These are phyloP conservation scores for Agapostemon virescens DNA, from an alignment of 2,888 invertebrate genomes.

Conservation along the genomic window DNA sequence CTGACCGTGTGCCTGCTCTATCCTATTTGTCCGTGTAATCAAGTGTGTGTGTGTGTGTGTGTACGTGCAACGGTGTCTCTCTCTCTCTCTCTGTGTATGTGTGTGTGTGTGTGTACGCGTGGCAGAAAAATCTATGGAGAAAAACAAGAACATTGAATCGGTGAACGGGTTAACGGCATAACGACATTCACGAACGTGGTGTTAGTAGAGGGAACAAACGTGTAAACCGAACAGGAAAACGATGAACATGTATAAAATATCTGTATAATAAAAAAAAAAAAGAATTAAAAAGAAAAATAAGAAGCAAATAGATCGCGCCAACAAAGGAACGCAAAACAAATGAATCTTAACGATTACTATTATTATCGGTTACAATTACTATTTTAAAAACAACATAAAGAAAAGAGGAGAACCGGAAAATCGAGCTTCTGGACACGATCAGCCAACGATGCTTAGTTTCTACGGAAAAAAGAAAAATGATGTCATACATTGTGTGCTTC, in stretches of 20 bases:
- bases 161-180: conserved; percentile 47
- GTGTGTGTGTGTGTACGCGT: neutral
- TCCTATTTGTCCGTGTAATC: neutral
- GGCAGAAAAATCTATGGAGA: neutral
- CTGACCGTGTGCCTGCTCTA: conserved; percentile 2
- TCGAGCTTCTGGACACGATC: conserved; percentile 22
- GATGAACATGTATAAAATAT: conserved; percentile 54
- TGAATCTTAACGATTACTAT: conserved; percentile 39
- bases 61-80: neutral
- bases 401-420: conserved; percentile 1
- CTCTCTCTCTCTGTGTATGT: neutral
- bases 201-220: conserved; percentile 48
- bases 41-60: neutral
- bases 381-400: neutral
- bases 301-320: conserved; percentile 36
- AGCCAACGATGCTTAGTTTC: conserved; percentile 33
- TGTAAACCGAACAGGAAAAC: conserved; percentile 54
- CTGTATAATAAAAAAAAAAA: conserved; percentile 27
- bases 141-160: conserved; percentile 9
- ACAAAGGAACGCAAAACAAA: conserved; percentile 50
- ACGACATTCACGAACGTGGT: conserved; percentile 48
- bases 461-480: neutral
- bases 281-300: conserved; percentile 1
- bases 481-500: neutral
- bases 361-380: neutral